Evolutionary conservation across 2,113 vertebrate species (phyloP), one percentile per base, ranked within the genome.

Genomic region (Myiozetetes cayanensis): DNA sequence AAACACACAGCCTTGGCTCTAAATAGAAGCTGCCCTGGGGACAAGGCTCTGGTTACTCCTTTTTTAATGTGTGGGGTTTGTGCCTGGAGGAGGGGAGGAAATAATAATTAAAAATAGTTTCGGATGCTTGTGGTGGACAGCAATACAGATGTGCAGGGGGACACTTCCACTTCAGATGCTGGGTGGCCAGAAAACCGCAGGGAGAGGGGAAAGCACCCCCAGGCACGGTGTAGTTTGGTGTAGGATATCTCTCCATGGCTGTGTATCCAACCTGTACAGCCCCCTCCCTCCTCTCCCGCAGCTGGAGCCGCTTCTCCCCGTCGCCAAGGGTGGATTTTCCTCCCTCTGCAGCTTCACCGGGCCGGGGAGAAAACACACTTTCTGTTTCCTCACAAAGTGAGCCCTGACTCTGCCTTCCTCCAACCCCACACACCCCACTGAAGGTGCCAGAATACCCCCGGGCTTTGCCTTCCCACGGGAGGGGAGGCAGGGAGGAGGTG

Each of bases 1-100:
- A 87, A 95, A 95, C 92, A 90, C 86, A 82, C 27, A 56, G 66
- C 82, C 66, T 70, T 30, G 62, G 52, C 93, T 96, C 35, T 20
- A 90, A 96, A 85, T 86, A 96, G 85, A 90, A 49, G 44, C 61
- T 90, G 63, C 85, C 82, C 61, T 4, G 24, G 63, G 96, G 89
- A 82, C 83, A 71, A 12, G 21, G 93, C 92, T 96, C 96, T 85
- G 72, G 33, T 89, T 91, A 79, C 94, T 85, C n/a, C 5, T 23
- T 92, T 92, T 96, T 85, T 81, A 66, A 94, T 90, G 83, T 17
- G 31, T 12, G 39, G 9, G 3, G 6, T 85, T 91, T 80, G 59
- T 0, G 0, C 25, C 12, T 0, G 0, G 14, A 27, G 44, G 46
- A 90, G 18, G 20, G 35, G 41, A 72, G 61, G 80, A 89, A 94